These are phyloP conservation scores for Scaptomyza graminum DNA, from an alignment of 1,140 invertebrate species.

Conservation along the genomic window DNA sequence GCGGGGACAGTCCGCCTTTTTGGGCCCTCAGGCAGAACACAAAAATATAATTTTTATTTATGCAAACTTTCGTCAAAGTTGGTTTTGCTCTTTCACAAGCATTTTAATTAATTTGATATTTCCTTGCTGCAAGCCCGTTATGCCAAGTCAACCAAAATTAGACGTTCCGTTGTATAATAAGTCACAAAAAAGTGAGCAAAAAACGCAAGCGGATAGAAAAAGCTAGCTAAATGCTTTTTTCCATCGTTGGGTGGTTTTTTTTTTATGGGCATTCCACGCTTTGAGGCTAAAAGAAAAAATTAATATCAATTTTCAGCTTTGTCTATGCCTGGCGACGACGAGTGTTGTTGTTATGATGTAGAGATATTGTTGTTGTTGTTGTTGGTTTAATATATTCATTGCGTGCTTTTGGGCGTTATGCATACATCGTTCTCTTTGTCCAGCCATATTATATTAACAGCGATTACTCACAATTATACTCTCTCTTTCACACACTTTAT, in stretches of 20 bases:
- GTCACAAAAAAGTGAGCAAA: conserved; percentile 58
- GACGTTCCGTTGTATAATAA: conserved; percentile 45
- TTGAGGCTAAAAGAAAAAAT: conserved; percentile 58
- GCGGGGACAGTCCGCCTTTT: neutral
- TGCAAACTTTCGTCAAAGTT: conserved; percentile 19
- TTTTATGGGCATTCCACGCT: conserved; percentile 70
- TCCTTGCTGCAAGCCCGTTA: conserved; percentile 42
- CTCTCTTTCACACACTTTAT: conserved; percentile 25
- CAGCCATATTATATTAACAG: conserved; percentile 71
- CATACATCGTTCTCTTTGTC: conserved; percentile 52
- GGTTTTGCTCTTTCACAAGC: conserved; percentile 32
- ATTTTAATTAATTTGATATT: conserved; percentile 74
- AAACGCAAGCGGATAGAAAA: conserved; percentile 8
- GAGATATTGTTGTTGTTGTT: conserved; percentile 15
- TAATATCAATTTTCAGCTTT: conserved; percentile 82
- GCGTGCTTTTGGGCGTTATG: conserved; percentile 67
- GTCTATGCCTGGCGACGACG: conserved; percentile 54
- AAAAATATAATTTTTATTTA: conserved; percentile 58
- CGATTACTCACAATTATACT: conserved; percentile 77
- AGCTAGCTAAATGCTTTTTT: conserved; percentile 37
- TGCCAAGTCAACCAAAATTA: conserved; percentile 47
- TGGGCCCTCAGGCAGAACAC: conserved; percentile 15
- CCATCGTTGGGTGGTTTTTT: conserved; percentile 18
- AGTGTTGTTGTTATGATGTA: conserved; percentile 41
- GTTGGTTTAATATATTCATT: conserved; percentile 57